These are phyloP conservation scores for Embiotoca jacksoni DNA, from an alignment of 2,113 vertebrate species.

Conservation along the genomic window DNA sequence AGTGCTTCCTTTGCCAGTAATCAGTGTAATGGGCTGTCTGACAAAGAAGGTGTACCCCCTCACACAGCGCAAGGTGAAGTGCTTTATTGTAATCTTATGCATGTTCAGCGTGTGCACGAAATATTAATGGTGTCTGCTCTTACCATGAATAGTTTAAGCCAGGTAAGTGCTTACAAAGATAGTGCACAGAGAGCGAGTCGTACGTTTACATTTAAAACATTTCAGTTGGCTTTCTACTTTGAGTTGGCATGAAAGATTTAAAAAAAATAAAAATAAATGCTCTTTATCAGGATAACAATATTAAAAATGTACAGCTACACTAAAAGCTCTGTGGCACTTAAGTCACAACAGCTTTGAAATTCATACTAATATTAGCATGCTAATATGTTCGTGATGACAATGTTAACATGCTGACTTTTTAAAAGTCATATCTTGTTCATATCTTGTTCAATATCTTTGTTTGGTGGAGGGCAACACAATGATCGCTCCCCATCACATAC, in stretches of 20 bases:
- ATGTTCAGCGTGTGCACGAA: slow-evolving; percentile 34
- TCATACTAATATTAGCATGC: neutral
- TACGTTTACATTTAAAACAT: slow-evolving; percentile 21
- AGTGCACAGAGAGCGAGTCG: neutral
- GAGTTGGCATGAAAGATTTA: neutral
- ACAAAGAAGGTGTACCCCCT: slow-evolving; percentile 38
- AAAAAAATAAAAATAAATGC: neutral
- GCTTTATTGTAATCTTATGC: slow-evolving; percentile 44
- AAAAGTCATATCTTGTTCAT: no score
- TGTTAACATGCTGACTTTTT: neutral
- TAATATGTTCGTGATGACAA: neutral
- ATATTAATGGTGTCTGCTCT: slow-evolving; percentile 56
- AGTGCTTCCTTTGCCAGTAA: slow-evolving; percentile 60
- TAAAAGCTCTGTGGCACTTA: neutral
- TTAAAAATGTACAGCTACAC: neutral
- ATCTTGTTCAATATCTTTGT: no score
- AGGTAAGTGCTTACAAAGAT: slow-evolving; percentile 49
- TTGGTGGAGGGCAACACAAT: no score
- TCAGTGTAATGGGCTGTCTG: slow-evolving; percentile 69
- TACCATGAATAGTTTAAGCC: slow-evolving; percentile 56
- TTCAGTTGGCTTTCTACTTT: neutral
- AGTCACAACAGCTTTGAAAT: neutral
- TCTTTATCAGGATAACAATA: neutral
- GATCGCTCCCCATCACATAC: no score
- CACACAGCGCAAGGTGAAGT: slow-evolving; percentile 26